A percentile compares a stretch with the other conserved stretches of the same genome.
phyloP scores from a whole-genome alignment of 2,888 invertebrate species.

The Acleris literana region DNA sequence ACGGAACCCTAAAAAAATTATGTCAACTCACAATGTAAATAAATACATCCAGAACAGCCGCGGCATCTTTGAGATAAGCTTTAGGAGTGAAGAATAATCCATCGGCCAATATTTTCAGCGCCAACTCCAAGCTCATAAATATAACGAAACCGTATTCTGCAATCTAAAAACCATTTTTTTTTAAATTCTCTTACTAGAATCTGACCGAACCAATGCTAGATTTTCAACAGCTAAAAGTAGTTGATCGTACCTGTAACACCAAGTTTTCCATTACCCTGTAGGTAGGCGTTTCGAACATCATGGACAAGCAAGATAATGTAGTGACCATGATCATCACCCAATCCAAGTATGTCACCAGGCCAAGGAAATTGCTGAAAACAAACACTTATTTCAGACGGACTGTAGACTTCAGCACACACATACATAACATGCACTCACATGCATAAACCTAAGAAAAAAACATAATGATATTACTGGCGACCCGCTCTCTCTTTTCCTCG shows the following conservation, averaged over 20 bases:
- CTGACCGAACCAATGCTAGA: no score
- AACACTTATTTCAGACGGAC: background rate
- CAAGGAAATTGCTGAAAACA: constrained; percentile 94
- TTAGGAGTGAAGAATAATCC: constrained; percentile 99
- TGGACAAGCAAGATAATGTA: constrained; percentile 97
- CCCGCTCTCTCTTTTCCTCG: no score
- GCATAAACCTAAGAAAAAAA: no score
- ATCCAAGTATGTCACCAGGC: constrained; percentile 98
- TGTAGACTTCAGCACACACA: no score
- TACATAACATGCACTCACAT: no score
- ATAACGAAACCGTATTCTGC: constrained; percentile 99
- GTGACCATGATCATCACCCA: constrained; percentile 99
- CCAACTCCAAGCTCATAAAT: constrained; percentile 98
- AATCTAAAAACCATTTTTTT: constrained; percentile 70
- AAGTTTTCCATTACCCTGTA: constrained; percentile 97
- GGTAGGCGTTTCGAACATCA: constrained; percentile 99
- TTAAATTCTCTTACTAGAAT: no score
- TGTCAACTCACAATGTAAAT: constrained; percentile 93
- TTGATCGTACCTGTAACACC: constrained; percentile 86
- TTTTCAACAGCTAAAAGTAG: no score
- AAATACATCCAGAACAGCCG: constrained; percentile 97
- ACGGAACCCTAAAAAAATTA: no score
- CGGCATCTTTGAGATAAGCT: constrained; percentile 98
- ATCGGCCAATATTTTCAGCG: constrained; percentile 97
- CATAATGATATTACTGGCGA: no score